Base-by-base conservation (phyloP, 1,140 invertebrate genomes). In the Ostrea edulis region DNA sequence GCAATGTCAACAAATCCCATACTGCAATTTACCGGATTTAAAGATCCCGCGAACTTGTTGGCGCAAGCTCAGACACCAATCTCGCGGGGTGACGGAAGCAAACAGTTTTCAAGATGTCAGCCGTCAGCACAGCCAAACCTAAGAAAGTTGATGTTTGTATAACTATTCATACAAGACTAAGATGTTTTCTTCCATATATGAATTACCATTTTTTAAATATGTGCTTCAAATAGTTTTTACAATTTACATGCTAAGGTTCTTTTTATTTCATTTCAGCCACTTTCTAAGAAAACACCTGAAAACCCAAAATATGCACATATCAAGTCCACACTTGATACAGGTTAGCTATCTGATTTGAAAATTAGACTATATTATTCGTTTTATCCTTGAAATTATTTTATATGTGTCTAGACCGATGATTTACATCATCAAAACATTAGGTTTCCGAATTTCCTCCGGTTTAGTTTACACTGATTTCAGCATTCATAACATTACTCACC, bases 261-360 rank as follows among this genome's bases (percentile, higher is more conserved):
- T 83, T 83, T 7, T 83, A 89, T 92, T 87, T 58, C 86, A 77
- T 92, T 94, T 65, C 89, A 95, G 94, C 91, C 91, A 12, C 53
- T 95, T 90, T 87, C 92, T 22, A 94, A 93, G 89, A 93, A 93
- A 90, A 91, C 94, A 11, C 94, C 94, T 68, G 91, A 91, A 88
- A 95, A 95, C 90, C 94, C 94, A 9, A 94, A 94, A 91, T 95
- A 95, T 90, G 93, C 93, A 90, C 90, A 95, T 93, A 92, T 95
- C 29, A 88, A 92, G 90, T 54, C 93, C 11, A 94, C 93, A 20
- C 89, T 95, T 86, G 95, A 95, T 89, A 95, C 95, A 92, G 95
- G 94, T 95, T 14, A 77, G 68, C 35, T 9, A 29, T 35, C 8
- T 12, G 4, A 35, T 77, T 35, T 5, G 20, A 62, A 62, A 62